These are phyloP conservation scores for Sycon ciliatum DNA, from an alignment of 37 sponge, comb jelly and placozoan genomes.

Conservation along the genomic window DNA sequence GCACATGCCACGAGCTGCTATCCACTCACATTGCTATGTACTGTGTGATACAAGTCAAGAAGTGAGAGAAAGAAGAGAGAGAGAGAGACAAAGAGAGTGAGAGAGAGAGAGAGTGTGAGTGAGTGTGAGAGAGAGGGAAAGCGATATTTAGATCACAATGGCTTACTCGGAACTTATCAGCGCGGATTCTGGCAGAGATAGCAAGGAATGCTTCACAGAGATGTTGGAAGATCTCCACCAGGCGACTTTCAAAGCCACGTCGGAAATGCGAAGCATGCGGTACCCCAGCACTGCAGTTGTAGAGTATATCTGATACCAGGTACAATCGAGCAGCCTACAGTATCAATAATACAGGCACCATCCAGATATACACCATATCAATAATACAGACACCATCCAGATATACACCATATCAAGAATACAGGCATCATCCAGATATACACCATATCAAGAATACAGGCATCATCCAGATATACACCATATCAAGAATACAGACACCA, in stretches of 20 bases:
- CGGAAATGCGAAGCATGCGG: conserved; percentile 54
- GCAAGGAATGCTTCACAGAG: conserved; percentile 38
- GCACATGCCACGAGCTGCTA: too few relatives aligned
- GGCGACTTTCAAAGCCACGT: conserved; percentile 55
- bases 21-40: too few relatives aligned
- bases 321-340: conserved; percentile 67
- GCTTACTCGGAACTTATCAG: conserved; percentile 60
- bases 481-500: too few relatives aligned
- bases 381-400: neutral
- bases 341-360: neutral
- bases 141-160: neutral
- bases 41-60: neutral
- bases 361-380: neutral
- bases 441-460: too few relatives aligned
- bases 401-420: too few relatives aligned
- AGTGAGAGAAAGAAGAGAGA: neutral
- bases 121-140: neutral
- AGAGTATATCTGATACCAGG: conserved; percentile 79
- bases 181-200: conserved; percentile 55
- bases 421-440: too few relatives aligned
- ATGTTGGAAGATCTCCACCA: conserved; percentile 46
- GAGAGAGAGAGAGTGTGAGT: neutral
- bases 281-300: conserved; percentile 61
- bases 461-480: too few relatives aligned
- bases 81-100: neutral